These are phyloP conservation scores for Drosophila nikananu DNA, from an alignment of 1,140 invertebrate genomes.

Conservation along the genomic window DNA sequence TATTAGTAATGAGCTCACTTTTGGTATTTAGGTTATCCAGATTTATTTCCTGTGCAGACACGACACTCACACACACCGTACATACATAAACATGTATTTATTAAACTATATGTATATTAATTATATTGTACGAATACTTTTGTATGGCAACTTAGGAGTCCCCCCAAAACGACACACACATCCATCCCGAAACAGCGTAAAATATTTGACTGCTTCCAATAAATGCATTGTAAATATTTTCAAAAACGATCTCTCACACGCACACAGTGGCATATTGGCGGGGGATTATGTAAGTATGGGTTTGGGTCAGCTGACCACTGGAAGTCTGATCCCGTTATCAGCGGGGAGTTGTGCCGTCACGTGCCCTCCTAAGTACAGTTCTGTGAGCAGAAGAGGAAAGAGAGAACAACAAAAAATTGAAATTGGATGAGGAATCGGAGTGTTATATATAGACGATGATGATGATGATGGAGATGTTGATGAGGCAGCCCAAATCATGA, in stretches of 20 bases:
- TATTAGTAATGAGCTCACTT: not conserved
- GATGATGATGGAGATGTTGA: not conserved
- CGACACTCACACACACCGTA: slow-evolving; percentile 38
- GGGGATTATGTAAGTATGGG: slow-evolving; percentile 50
- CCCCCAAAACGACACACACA: slow-evolving; percentile 9
- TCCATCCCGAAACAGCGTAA: slow-evolving; percentile 12
- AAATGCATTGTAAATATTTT: slow-evolving; percentile 61
- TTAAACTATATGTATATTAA: slow-evolving; percentile 67
- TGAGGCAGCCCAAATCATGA: slow-evolving; percentile 7
- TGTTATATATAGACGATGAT: slow-evolving; percentile 14
- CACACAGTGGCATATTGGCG: not conserved
- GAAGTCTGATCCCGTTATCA: slow-evolving; percentile 26
- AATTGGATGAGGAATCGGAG: slow-evolving; percentile 7
- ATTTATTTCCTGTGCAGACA: slow-evolving; percentile 30
- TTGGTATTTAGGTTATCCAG: not conserved
- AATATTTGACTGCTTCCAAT: slow-evolving; percentile 57
- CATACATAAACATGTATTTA: slow-evolving; percentile 70
- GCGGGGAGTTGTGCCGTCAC: slow-evolving; percentile 27
- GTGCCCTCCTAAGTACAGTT: slow-evolving; percentile 50
- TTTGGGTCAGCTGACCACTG: slow-evolving; percentile 36
- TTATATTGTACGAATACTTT: slow-evolving; percentile 69
- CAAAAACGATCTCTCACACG: slow-evolving; percentile 8
- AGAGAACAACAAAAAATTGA: slow-evolving; percentile 5
- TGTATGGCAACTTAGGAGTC: slow-evolving; percentile 52
- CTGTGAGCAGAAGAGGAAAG: slow-evolving; percentile 16